These are phyloP conservation scores for Siderastrea radians DNA, from an alignment of 92 coral and sea anemone genomes.

Conservation along the genomic window DNA sequence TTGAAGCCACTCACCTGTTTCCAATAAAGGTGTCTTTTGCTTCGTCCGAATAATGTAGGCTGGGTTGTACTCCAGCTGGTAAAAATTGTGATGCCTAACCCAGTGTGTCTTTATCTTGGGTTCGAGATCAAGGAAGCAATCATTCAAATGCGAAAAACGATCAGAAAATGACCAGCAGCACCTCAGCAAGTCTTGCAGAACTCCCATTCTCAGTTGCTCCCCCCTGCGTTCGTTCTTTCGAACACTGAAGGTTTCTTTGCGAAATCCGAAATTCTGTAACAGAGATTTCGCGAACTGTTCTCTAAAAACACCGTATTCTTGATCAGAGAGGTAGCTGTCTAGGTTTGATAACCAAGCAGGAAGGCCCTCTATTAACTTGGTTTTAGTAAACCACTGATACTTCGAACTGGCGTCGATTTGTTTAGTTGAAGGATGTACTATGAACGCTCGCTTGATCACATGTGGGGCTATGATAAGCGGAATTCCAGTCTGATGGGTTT, in stretches of 20 bases:
- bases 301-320: slow-evolving; percentile 46
- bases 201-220: slow-evolving; percentile 76
- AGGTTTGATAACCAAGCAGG: slow-evolving; percentile 55
- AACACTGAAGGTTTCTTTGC: slow-evolving; percentile 75
- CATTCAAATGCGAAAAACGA: slow-evolving; percentile 66
- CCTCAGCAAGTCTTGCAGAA: slow-evolving; percentile 82
- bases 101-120: slow-evolving; percentile 94
- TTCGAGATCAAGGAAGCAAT: slow-evolving; percentile 82
- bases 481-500: slow-evolving; percentile 87
- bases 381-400: slow-evolving; percentile 95
- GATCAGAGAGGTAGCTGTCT: slow-evolving; percentile 43
- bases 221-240: slow-evolving; percentile 73
- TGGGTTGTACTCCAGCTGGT: slow-evolving; percentile 78
- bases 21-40: slow-evolving; percentile 65
- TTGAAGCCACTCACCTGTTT: slow-evolving; percentile 71
- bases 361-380: slow-evolving; percentile 75
- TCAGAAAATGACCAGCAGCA: slow-evolving; percentile 79
- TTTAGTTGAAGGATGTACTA: slow-evolving; percentile 92
- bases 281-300: slow-evolving; percentile 73
- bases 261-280: slow-evolving; percentile 81
- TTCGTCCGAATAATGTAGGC: slow-evolving; percentile 79
- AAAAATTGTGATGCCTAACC: slow-evolving; percentile 92
- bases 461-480: slow-evolving; percentile 93
- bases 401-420: slow-evolving; percentile 79
- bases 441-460: slow-evolving; percentile 89